Percentiles rank a stretch among this genome's conserved stretches.
These are phyloP conservation scores for Limanda limanda DNA, from an alignment of 2,113 vertebrate species.

Conservation along the genomic window DNA sequence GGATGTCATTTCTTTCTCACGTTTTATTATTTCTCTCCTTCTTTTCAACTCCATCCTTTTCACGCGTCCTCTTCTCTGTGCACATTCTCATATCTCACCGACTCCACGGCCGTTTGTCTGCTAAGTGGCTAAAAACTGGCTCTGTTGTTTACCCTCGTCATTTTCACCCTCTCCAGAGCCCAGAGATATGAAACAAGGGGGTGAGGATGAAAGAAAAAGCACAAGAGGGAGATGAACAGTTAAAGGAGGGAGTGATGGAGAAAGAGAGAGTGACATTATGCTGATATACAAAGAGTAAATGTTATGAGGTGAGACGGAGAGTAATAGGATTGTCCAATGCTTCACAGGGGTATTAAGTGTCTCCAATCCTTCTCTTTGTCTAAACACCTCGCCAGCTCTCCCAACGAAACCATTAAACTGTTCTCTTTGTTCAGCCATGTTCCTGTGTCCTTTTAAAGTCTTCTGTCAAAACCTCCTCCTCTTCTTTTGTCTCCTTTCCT, in stretches of 20 bases:
- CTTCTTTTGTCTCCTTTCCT: not conserved
- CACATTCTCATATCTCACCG: not conserved
- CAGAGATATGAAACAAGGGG: conserved; percentile 36
- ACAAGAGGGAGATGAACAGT: not conserved
- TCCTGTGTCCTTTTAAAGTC: conserved; percentile 49
- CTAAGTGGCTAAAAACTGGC: conserved; percentile 18
- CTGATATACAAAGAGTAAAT: conserved; percentile 19
- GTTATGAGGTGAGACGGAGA: conserved; percentile 26
- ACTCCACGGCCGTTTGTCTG: not conserved
- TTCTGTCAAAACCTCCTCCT: not conserved
- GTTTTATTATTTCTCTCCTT: conserved; percentile 5
- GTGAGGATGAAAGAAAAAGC: not conserved
- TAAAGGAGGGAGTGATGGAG: not conserved
- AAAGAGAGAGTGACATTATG: not conserved
- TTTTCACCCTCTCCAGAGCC: not conserved
- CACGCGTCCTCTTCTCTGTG: not conserved
- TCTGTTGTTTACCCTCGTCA: conserved; percentile 5
- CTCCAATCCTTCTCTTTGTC: conserved; percentile 24
- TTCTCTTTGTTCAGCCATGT: conserved; percentile 25
- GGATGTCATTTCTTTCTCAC: not conserved
- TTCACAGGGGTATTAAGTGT: conserved; percentile 52
- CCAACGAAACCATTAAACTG: conserved; percentile 34
- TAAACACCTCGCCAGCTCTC: conserved; percentile 51
- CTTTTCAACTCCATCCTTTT: not conserved
- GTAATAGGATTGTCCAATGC: conserved; percentile 32